Percentiles rank a stretch among this genome's conserved stretches.
These are phyloP conservation scores for Itoplectis maculator DNA, from an alignment of 2,888 invertebrate genomes.

Conservation along the genomic window DNA sequence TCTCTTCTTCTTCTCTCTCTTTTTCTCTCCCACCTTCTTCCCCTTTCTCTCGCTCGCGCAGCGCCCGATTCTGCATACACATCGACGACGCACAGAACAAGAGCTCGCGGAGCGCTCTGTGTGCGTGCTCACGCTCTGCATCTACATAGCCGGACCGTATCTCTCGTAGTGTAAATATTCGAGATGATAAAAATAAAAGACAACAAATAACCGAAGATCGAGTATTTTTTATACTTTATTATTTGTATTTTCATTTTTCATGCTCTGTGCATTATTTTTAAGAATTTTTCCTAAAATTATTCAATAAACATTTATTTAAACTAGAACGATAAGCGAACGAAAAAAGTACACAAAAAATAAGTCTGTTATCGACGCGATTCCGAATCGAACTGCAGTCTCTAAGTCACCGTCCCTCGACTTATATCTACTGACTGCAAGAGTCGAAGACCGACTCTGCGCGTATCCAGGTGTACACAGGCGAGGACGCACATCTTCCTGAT, in stretches of 20 bases:
- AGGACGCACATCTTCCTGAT: neutral
- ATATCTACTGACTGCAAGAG: too few relatives aligned
- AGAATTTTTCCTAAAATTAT: too few relatives aligned
- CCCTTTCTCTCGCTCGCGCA: constrained; percentile 29
- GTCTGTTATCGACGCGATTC: too few relatives aligned
- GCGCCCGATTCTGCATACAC: constrained; percentile 18
- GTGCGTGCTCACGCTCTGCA: constrained; percentile 37
- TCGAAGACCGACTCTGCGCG: neutral
- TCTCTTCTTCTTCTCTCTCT: constrained; percentile 21
- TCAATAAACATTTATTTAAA: too few relatives aligned
- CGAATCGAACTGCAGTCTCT: too few relatives aligned
- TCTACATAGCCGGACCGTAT: constrained; percentile 43
- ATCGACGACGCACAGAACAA: constrained; percentile 54
- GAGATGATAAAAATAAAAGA: constrained; percentile 44
- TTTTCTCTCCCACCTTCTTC: constrained; percentile 27
- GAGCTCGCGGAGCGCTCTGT: constrained; percentile 40
- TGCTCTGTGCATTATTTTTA: too few relatives aligned
- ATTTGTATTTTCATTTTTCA: too few relatives aligned
- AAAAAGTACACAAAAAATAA: too few relatives aligned
- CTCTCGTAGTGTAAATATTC: constrained; percentile 42
- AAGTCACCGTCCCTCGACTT: too few relatives aligned
- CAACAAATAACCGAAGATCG: too few relatives aligned
- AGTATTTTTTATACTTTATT: too few relatives aligned
- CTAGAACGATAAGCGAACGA: too few relatives aligned
- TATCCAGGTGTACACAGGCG: neutral